These are phyloP conservation scores for Tympanoctomys barrerae DNA, from an alignment of 2,797 vertebrate species.

Conservation along the genomic window DNA sequence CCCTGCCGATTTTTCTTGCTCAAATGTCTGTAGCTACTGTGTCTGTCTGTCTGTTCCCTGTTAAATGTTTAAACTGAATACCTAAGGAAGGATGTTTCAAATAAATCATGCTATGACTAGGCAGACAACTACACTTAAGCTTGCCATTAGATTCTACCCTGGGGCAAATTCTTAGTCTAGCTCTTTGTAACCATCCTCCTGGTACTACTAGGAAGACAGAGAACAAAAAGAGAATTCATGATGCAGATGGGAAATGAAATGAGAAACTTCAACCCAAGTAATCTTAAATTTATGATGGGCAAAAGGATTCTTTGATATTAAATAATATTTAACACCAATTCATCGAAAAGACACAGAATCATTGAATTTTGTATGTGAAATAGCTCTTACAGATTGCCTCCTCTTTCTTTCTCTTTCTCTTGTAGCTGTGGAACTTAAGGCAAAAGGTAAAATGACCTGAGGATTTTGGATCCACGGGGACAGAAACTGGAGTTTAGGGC, in stretches of 20 bases:
- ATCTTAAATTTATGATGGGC: not conserved
- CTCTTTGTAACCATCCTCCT: constrained; percentile 51
- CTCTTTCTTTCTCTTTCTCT: not conserved
- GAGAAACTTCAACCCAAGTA: not conserved
- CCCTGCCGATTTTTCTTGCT: constrained; percentile 50
- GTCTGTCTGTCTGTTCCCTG: not conserved
- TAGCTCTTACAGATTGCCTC: not conserved
- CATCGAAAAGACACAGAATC: not conserved
- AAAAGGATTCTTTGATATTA: constrained; percentile 11
- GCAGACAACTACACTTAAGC: constrained; percentile 73
- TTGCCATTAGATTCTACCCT: constrained; percentile 77
- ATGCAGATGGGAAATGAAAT: not conserved
- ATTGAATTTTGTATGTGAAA: not conserved
- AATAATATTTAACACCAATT: not conserved
- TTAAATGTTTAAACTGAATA: constrained; percentile 78
- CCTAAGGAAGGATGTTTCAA: constrained; percentile 82
- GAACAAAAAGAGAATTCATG: not conserved
- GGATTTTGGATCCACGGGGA: not conserved
- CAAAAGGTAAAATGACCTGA: not conserved
- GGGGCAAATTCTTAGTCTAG: constrained; percentile 77
- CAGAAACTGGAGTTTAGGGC: not conserved
- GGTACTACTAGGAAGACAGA: constrained; percentile 1
- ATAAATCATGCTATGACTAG: constrained; percentile 80
- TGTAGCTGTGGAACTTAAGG: not conserved
- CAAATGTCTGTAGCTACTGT: constrained; percentile 39